A percentile compares a stretch with the other conserved stretches of the same genome.
phyloP scores from a whole-genome alignment of 2,113 vertebrate species.

The Guaruba guarouba region DNA sequence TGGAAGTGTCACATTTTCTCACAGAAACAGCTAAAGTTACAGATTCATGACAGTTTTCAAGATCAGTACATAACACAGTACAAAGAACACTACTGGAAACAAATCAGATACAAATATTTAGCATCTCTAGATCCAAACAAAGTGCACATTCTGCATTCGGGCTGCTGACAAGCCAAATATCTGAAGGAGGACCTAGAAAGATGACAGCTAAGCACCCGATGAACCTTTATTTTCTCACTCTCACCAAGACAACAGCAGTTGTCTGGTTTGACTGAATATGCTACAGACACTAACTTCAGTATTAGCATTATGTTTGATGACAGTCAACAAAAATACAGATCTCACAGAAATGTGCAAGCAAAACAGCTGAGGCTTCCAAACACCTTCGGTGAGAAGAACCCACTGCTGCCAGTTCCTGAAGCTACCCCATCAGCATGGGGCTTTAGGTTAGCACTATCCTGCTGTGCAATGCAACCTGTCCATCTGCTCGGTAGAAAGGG shows the following conservation, averaged over 20 bases:
- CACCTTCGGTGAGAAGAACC: background rate
- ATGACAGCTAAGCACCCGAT: background rate
- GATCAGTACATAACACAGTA: background rate
- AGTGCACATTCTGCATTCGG: background rate
- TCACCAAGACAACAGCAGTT: background rate
- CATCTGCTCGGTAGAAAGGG: background rate
- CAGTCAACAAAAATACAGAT: background rate
- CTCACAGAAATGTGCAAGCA: background rate
- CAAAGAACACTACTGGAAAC: background rate
- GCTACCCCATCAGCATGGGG: rapidly evolving
- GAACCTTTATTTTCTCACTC: background rate
- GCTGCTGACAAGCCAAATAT: background rate
- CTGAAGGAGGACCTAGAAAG: background rate
- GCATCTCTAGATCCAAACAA: background rate
- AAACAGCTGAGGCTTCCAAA: background rate
- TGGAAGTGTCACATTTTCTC: background rate
- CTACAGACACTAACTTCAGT: background rate
- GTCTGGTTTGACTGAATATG: background rate
- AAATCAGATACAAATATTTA: background rate
- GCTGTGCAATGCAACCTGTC: rapidly evolving
- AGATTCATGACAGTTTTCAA: background rate
- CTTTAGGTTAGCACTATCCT: rapidly evolving
- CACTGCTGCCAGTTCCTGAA: background rate
- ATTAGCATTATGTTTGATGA: background rate
- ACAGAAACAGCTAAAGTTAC: background rate